Percentiles rank a stretch among this genome's conserved stretches.
Evolutionary conservation across 2,888 invertebrate species (phyloP).

Genomic region (Drosophila anomalipes): DNA sequence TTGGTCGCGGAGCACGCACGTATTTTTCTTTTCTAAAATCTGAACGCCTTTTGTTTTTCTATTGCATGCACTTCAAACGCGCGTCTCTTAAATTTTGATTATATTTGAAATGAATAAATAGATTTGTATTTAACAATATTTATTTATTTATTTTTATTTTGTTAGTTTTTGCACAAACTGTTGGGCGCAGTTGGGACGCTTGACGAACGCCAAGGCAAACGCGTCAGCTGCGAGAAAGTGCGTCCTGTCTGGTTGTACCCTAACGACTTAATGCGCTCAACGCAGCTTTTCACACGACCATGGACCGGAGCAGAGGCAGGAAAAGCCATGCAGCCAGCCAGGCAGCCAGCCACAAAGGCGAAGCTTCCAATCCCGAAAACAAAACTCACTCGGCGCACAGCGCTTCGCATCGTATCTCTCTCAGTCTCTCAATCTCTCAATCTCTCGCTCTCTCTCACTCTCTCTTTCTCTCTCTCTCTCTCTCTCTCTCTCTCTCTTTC

Average conservation of each 20-base stretch:
- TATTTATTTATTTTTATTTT: constrained; percentile 17
- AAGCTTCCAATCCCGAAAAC: constrained; percentile 47
- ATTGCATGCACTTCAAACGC: constrained; percentile 10
- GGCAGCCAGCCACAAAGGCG: constrained; percentile 12
- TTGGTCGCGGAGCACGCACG: constrained; percentile 28
- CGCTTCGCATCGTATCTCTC: constrained; percentile 10
- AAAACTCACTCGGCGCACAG: constrained; percentile 36
- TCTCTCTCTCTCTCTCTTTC: not conserved
- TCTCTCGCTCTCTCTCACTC: not conserved
- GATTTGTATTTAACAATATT: constrained; percentile 30
- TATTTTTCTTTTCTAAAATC: constrained; percentile 8
- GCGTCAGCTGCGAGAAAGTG: constrained; percentile 81
- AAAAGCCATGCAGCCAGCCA: constrained; percentile 32
- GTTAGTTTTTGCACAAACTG: constrained; percentile 65
- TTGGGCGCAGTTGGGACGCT: constrained; percentile 59
- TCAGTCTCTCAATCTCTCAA: not conserved
- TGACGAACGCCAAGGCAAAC: constrained; percentile 71
- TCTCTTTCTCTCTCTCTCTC: not conserved
- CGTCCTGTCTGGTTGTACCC: constrained; percentile 85
- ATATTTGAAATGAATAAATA: constrained; percentile 10
- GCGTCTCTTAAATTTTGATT: constrained; percentile 4
- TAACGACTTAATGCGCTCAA: constrained; percentile 85
- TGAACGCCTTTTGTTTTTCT: constrained; percentile 10
- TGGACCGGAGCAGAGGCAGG: constrained; percentile 79
- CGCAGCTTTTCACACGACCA: constrained; percentile 84